Percentiles rank a stretch among this genome's conserved stretches.
phyloP scores from a whole-genome alignment of 1,140 invertebrate genomes.

The Bombus soroeensis region DNA sequence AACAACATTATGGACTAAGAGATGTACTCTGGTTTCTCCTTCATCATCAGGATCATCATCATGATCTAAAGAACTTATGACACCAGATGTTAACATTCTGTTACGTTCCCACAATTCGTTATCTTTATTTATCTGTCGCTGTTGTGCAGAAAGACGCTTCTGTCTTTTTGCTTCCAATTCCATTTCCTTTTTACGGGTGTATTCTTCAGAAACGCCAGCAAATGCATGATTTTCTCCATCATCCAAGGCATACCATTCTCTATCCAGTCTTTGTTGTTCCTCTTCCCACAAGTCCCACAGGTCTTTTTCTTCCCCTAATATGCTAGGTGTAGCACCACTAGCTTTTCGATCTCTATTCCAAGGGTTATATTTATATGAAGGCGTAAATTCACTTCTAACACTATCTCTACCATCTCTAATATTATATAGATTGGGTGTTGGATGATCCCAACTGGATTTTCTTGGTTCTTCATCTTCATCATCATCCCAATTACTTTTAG shows the following conservation, averaged over 20 bases:
- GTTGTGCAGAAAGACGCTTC: conserved; percentile 96
- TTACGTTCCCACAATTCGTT: conserved; percentile 99
- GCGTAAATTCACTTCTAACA: conserved; percentile 89
- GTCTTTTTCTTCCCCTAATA: conserved; percentile 87
- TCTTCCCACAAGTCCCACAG: conserved; percentile 97
- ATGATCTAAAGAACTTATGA: conserved; percentile 94
- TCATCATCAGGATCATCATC: conserved; percentile 97
- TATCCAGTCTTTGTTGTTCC: conserved; percentile 91
- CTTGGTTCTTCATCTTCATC: conserved; percentile 87
- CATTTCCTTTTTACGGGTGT: conserved; percentile 95
- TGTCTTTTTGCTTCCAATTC: conserved; percentile 95
- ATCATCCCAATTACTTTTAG: conserved; percentile 94
- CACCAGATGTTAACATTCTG: conserved; percentile 97
- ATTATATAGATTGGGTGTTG: conserved; percentile 89
- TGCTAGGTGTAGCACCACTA: conserved; percentile 85
- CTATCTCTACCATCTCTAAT: conserved; percentile 81
- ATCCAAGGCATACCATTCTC: conserved; percentile 98
- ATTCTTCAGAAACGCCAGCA: conserved; percentile 93
- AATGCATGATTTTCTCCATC: conserved; percentile 98
- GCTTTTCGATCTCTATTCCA: conserved; percentile 89
- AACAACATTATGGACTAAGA: conserved; percentile 99
- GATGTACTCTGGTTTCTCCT: conserved; percentile 95
- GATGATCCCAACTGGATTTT: conserved; percentile 95
- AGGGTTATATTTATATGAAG: conserved; percentile 92
- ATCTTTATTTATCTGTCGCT: conserved; percentile 97